phyloP scores from a whole-genome alignment of 2,888 invertebrate genomes.

The Drosophila anceps region DNA sequence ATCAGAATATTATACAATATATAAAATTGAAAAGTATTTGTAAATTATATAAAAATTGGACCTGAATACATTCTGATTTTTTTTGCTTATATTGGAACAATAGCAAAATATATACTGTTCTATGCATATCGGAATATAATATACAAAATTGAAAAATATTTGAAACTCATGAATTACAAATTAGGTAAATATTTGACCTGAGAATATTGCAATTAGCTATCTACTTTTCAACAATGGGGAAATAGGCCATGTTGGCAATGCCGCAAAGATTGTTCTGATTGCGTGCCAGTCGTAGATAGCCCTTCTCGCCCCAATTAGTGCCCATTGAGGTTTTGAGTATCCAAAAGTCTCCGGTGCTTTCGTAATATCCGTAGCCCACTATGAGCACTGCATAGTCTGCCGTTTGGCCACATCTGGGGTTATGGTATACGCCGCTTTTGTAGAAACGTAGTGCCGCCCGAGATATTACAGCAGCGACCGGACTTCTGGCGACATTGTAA shows the following conservation, averaged over 20 bases:
- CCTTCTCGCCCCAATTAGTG: constrained; percentile 33
- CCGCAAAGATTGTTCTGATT: constrained; percentile 32
- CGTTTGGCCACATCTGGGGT: not conserved
- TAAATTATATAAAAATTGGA: too few relatives aligned
- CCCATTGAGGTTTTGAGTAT: constrained; percentile 35
- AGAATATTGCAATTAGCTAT: too few relatives aligned
- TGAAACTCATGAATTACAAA: too few relatives aligned
- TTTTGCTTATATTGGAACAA: too few relatives aligned
- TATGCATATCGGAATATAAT: too few relatives aligned
- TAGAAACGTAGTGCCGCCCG: constrained; percentile 16
- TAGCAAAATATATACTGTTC: too few relatives aligned
- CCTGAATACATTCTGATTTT: too few relatives aligned
- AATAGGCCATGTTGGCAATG: constrained; percentile 19
- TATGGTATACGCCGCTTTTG: constrained; percentile 21
- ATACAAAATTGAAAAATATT: too few relatives aligned
- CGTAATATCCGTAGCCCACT: constrained; percentile 29
- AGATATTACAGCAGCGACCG: constrained; percentile 36
- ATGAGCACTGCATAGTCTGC: constrained; percentile 24
- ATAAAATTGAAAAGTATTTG: too few relatives aligned
- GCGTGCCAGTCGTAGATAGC: constrained; percentile 34
- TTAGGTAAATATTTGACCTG: too few relatives aligned
- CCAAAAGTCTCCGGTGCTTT: constrained; percentile 31
- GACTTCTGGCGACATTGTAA: constrained; percentile 16
- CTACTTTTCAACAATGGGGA: constrained; percentile 14
- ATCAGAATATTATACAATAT: too few relatives aligned